A percentile compares a stretch with the other conserved stretches of the same genome.
Evolutionary conservation across 2,797 vertebrate genomes (phyloP).

Genomic region (Odontamblyopus rebecca): DNA sequence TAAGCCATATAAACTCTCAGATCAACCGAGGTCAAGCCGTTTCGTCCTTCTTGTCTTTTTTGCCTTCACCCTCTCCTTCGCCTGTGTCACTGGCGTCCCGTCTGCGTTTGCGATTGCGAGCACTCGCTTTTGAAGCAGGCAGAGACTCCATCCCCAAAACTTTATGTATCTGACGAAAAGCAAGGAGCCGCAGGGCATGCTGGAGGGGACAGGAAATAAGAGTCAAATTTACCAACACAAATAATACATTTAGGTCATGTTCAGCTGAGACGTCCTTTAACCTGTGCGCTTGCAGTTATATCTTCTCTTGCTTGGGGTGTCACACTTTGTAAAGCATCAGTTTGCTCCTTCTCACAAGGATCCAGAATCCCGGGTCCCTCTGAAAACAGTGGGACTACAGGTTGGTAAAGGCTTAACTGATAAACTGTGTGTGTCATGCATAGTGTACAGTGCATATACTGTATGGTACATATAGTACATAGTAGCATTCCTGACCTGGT

Average conservation of each 20-base stretch:
- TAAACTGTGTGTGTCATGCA: background rate
- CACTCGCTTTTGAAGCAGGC: conserved; percentile 61
- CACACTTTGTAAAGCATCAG: conserved; percentile 73
- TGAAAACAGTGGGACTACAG: conserved; percentile 37
- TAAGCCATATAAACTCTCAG: conserved; percentile 57
- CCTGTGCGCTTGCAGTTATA: conserved; percentile 82
- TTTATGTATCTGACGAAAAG: conserved; percentile 82
- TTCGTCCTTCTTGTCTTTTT: conserved; percentile 71
- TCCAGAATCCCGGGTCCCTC: conserved; percentile 84
- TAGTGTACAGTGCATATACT: background rate
- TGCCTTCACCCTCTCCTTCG: conserved; percentile 70
- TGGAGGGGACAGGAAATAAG: conserved; percentile 37
- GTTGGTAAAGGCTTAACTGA: background rate
- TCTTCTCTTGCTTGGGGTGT: conserved; percentile 78
- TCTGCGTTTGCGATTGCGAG: conserved; percentile 76
- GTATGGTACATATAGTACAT: no score
- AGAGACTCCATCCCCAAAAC: conserved; percentile 79
- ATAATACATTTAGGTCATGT: background rate
- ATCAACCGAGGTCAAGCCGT: conserved; percentile 49
- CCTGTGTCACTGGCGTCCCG: conserved; percentile 56
- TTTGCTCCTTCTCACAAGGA: conserved; percentile 82
- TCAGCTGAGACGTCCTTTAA: conserved; percentile 19
- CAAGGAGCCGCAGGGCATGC: conserved; percentile 78
- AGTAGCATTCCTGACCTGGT: conserved; percentile 62
- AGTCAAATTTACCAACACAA: background rate